phyloP scores from a whole-genome alignment of 92 coral and sea anemone species.

The Epizoanthus ramosus region DNA sequence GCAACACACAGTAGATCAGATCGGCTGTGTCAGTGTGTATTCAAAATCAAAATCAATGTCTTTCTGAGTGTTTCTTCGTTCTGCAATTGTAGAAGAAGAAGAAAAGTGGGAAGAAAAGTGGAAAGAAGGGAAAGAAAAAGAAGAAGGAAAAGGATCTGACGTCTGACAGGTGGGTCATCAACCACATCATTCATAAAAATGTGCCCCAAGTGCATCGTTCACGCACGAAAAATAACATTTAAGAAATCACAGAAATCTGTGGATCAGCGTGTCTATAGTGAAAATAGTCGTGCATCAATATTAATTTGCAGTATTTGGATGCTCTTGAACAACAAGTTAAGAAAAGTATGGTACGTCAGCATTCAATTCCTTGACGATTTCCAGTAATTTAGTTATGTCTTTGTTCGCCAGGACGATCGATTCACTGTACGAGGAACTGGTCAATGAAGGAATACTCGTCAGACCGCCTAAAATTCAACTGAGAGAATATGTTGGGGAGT shows the following conservation, averaged over 20 bases:
- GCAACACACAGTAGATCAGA: too few species aligned
- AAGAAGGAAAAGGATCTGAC: conserved; percentile 98
- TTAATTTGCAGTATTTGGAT: background rate
- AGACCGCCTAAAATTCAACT: conserved; percentile 84
- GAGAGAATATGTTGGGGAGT: conserved; percentile 85
- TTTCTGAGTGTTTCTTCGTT: background rate
- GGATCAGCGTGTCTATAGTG: too few species aligned
- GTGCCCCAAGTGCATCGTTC: too few species aligned
- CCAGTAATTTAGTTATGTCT: background rate
- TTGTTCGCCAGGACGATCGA: conserved; percentile 75
- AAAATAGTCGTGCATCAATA: too few species aligned
- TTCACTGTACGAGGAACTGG: conserved; percentile 93
- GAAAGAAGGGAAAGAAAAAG: conserved; percentile 97
- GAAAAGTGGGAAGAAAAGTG: conserved; percentile 96
- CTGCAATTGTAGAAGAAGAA: conserved; percentile 77
- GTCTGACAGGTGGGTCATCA: conserved; percentile 77
- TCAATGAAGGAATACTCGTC: conserved; percentile 90
- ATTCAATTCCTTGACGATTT: too few species aligned
- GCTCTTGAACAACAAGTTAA: too few species aligned
- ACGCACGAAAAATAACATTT: too few species aligned
- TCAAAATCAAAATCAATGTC: too few species aligned
- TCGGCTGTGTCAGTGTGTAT: too few species aligned
- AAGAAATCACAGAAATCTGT: too few species aligned
- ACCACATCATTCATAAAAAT: too few species aligned
- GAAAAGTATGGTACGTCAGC: too few species aligned